Conservation (phyloP, 2,113 vertebrate species). For the Chionodraco myersi region DNA sequence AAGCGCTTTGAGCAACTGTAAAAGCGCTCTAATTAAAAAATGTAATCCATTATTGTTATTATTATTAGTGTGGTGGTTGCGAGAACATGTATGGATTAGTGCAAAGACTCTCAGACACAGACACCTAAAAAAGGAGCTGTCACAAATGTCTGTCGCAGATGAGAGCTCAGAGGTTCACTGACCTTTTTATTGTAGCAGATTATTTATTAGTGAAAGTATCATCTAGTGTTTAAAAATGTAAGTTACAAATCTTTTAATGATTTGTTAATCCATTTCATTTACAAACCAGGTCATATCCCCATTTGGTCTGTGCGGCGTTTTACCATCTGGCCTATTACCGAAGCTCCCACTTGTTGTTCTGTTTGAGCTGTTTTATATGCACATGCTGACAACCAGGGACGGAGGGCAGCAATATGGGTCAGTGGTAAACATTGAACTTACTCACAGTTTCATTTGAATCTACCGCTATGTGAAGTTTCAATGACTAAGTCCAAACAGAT, state of each 20-base stretch:
- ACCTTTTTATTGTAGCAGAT: not conserved
- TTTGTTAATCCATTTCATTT: conserved; percentile 28
- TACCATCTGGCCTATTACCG: conserved; percentile 35
- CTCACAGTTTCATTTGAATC: conserved; percentile 1
- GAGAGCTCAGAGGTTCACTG: not conserved
- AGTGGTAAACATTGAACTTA: conserved; percentile 10
- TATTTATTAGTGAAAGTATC: not conserved
- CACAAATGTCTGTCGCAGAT: conserved; percentile 4
- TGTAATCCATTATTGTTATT: no score
- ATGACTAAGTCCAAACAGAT: not conserved
- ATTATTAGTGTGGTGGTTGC: not conserved
- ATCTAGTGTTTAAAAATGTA: conserved; percentile 17
- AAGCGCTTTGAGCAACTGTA: no score
- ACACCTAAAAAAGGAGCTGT: conserved; percentile 1
- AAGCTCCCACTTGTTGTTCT: conserved; percentile 16
- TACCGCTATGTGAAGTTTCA: not conserved
- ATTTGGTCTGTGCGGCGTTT: conserved; percentile 28
- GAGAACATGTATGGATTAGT: not conserved
- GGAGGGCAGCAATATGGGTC: not conserved
- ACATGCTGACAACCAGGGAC: conserved; percentile 14
- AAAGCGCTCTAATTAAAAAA: no score
- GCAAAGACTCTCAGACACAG: not conserved
- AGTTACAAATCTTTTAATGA: conserved; percentile 22
- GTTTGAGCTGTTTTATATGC: conserved; percentile 15
- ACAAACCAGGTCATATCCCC: conserved; percentile 54